phyloP scores from a whole-genome alignment of 2,888 invertebrate species.

The Aplocera efformata region DNA sequence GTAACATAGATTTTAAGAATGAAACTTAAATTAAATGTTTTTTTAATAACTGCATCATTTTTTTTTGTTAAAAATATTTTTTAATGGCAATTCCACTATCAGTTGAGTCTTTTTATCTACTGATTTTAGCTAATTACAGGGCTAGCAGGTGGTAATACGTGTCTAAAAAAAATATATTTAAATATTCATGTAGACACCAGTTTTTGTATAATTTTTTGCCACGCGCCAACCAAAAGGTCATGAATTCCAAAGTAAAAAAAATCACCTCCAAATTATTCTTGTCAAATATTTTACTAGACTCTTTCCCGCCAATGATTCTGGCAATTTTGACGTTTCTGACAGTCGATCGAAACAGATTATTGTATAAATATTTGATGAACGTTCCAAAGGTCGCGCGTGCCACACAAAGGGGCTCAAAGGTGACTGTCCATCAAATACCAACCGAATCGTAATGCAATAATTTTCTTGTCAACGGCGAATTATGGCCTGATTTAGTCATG shows the following conservation, averaged over 20 bases:
- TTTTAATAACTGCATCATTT: no score
- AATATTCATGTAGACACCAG: no score
- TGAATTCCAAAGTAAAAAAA: not conserved
- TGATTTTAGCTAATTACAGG: no score
- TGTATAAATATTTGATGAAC: slow-evolving; percentile 45
- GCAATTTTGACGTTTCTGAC: slow-evolving; percentile 17
- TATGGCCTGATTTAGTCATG: slow-evolving; percentile 27
- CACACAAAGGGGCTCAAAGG: slow-evolving; percentile 51
- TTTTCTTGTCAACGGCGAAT: slow-evolving; percentile 47
- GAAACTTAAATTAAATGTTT: no score
- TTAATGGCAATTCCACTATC: no score
- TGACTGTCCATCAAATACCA: slow-evolving; percentile 50
- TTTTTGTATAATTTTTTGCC: no score
- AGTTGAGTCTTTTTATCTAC: no score
- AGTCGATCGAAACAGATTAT: slow-evolving; percentile 34
- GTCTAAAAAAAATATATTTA: no score
- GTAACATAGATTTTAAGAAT: no score
- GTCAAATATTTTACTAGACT: slow-evolving; percentile 3
- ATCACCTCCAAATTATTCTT: not conserved
- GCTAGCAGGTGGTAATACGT: no score
- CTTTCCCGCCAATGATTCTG: slow-evolving; percentile 2
- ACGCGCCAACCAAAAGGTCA: not conserved
- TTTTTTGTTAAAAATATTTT: no score
- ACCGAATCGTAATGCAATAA: slow-evolving; percentile 36
- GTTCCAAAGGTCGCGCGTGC: slow-evolving; percentile 50